A percentile compares a stretch with the other conserved stretches of the same genome.
These are phyloP conservation scores for Scyliorhinus canicula DNA, from an alignment of 2,797 vertebrate species.

Conservation along the genomic window DNA sequence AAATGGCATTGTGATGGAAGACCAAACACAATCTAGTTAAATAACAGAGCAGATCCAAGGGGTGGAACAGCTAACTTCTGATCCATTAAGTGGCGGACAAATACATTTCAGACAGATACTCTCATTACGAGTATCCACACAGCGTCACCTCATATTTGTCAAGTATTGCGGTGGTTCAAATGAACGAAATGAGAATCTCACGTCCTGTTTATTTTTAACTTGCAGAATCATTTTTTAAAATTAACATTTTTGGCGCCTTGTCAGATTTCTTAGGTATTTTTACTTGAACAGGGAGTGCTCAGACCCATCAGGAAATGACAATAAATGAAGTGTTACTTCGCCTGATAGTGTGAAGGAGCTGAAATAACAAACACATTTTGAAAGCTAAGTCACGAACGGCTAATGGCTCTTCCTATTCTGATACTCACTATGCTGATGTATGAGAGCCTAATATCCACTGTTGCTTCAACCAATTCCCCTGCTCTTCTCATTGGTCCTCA, in stretches of 20 bases:
- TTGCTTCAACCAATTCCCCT: neutral
- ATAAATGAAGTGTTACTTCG: neutral
- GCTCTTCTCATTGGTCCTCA: neutral
- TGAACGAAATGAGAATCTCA: neutral
- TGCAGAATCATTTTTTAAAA: neutral
- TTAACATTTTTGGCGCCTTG: neutral
- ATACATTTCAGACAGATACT: neutral
- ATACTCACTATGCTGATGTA: neutral
- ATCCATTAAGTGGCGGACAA: neutral
- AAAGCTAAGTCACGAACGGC: neutral
- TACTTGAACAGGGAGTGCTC: neutral
- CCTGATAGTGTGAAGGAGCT: neutral
- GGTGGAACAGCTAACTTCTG: too few relatives aligned
- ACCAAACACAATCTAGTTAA: too few relatives aligned
- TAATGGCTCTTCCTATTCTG: neutral
- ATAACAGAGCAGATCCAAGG: too few relatives aligned
- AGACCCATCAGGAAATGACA: neutral
- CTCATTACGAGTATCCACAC: neutral
- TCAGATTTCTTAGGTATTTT: neutral
- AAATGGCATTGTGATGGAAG: too few relatives aligned
- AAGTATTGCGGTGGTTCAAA: neutral
- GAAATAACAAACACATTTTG: neutral
- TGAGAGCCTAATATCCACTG: neutral
- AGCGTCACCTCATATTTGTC: neutral
- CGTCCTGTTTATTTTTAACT: neutral